These are phyloP conservation scores for Vipera ursinii DNA, from an alignment of 2,797 vertebrate genomes.

Conservation along the genomic window DNA sequence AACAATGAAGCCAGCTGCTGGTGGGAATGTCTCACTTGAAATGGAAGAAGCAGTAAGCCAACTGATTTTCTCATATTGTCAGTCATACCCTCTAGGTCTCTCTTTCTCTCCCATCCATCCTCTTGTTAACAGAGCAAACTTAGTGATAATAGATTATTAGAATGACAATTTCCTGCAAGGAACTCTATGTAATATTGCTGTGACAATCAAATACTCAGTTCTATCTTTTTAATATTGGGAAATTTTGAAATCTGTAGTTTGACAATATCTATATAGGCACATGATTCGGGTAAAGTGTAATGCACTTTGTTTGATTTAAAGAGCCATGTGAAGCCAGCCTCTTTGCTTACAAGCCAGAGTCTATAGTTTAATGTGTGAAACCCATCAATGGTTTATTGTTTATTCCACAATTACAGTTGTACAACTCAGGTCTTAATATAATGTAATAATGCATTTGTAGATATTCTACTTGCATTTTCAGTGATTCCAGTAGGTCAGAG, in stretches of 20 bases:
- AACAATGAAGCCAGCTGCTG: conserved; percentile 15
- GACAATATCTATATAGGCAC: not conserved
- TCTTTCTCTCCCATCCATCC: not conserved
- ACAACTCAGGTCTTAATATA: not conserved
- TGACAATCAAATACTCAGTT: not conserved
- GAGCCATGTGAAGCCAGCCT: not conserved
- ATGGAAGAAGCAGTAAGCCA: not conserved
- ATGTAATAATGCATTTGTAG: not conserved
- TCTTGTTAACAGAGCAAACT: not conserved
- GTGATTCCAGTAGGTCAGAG: not conserved
- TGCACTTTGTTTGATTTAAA: not conserved
- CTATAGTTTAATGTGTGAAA: not conserved
- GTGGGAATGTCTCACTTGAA: not conserved
- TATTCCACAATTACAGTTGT: not conserved
- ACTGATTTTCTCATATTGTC: not conserved
- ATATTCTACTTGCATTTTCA: not conserved
- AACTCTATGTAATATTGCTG: not conserved
- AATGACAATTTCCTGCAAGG: not conserved
- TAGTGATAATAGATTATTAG: not conserved
- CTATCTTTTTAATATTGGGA: not conserved
- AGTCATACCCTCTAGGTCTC: not conserved
- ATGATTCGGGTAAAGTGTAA: not conserved
- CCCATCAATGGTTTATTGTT: not conserved
- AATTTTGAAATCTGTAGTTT: not conserved
- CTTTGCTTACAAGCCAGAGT: not conserved